A percentile compares a stretch with the other conserved stretches of the same genome.
These are phyloP conservation scores for Mustelus asterias DNA, from an alignment of 2,113 vertebrate genomes.

Conservation along the genomic window DNA sequence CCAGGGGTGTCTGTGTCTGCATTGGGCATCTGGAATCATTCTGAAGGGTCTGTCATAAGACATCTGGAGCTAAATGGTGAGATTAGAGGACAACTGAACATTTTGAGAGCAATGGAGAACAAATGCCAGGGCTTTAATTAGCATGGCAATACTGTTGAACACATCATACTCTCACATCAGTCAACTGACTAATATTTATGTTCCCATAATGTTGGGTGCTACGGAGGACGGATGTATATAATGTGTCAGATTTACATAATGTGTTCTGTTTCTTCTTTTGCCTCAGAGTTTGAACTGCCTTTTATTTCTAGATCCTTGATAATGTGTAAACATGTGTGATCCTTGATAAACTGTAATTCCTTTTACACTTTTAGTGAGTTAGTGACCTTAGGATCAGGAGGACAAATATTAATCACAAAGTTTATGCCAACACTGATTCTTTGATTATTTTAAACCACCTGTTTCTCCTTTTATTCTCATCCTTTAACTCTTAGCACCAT, in stretches of 20 bases:
- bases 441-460: neutral
- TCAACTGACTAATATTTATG: neutral
- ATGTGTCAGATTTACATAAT: neutral
- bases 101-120: conserved; percentile 1
- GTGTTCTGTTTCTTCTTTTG: neutral
- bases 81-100: conserved; percentile 32
- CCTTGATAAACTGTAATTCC: no score
- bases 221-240: neutral
- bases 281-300: neutral
- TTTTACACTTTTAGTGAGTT: no score
- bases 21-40: conserved; percentile 29
- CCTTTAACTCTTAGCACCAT: neutral
- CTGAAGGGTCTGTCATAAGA: conserved; percentile 3
- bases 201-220: neutral
- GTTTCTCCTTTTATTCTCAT: neutral
- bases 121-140: conserved; percentile 26
- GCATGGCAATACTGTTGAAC: neutral
- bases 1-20: neutral
- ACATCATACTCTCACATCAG: neutral
- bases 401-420: no score
- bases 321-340: no score
- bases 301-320: neutral
- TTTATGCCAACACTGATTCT: no score
- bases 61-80: conserved; percentile 33
- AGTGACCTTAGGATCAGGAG: no score